Percentiles rank a stretch among this genome's conserved stretches.
These are phyloP conservation scores for Gallinago solitaria DNA, from an alignment of 2,797 vertebrate genomes.

Conservation along the genomic window DNA sequence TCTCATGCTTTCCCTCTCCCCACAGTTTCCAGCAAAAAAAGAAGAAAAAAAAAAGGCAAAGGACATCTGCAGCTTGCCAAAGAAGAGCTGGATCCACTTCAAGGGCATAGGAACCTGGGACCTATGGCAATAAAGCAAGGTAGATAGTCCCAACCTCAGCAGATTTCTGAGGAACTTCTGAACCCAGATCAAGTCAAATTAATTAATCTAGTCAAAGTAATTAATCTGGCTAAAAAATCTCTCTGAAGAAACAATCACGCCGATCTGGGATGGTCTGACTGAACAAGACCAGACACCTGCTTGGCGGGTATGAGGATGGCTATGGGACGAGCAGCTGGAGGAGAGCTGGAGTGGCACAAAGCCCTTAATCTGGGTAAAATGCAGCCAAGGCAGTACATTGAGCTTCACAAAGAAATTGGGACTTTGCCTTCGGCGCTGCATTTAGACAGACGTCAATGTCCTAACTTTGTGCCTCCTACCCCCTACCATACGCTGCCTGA, in stretches of 20 bases:
- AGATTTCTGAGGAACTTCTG: not conserved
- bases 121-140: not conserved
- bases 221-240: not conserved
- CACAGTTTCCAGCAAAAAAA: not conserved
- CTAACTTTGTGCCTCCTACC: not conserved
- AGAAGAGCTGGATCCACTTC: slow-evolving; percentile 20
- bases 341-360: not conserved
- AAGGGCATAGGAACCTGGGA: not conserved
- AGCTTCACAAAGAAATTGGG: not conserved
- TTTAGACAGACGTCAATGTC: not conserved
- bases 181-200: slow-evolving; percentile 37
- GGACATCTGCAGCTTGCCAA: not conserved
- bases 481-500: not conserved
- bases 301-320: not conserved
- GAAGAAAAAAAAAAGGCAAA: not conserved
- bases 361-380: not conserved
- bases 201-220: slow-evolving; percentile 23
- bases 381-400: not conserved
- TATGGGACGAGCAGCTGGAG: not conserved
- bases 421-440: not conserved
- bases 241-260: not conserved
- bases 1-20: not conserved
- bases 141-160: not conserved
- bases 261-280: not conserved
- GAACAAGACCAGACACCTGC: not conserved